phyloP scores from a whole-genome alignment of 2,797 vertebrate species.

The Mastacembelus armatus region DNA sequence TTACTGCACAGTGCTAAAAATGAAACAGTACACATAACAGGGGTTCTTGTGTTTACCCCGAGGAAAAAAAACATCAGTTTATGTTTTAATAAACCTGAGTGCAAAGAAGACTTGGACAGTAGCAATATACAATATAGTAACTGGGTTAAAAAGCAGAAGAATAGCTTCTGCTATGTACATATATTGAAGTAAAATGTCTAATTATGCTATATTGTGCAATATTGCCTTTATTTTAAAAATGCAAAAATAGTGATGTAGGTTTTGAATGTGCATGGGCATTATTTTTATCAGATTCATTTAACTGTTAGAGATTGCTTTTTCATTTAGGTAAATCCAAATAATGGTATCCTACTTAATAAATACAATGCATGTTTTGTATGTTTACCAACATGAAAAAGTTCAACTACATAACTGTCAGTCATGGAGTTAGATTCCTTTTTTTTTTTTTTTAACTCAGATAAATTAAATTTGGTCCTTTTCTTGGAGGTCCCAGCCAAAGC shows the following conservation, averaged over 20 bases:
- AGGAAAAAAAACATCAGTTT: slow-evolving; percentile 15
- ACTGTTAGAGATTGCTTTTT: slow-evolving; percentile 12
- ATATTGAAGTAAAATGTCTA: slow-evolving; percentile 45
- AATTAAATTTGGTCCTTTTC: neutral
- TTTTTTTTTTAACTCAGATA: neutral
- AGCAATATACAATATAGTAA: slow-evolving; percentile 35
- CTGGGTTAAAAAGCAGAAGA: slow-evolving; percentile 32
- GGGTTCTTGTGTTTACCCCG: slow-evolving; percentile 21
- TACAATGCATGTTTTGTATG: slow-evolving; percentile 10
- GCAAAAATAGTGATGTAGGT: slow-evolving; percentile 35
- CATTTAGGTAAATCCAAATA: slow-evolving; percentile 37
- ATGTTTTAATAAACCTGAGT: slow-evolving; percentile 38
- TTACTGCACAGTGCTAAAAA: slow-evolving; percentile 21
- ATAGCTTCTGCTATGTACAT: slow-evolving; percentile 36
- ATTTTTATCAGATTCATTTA: slow-evolving; percentile 23
- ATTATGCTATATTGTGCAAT: slow-evolving; percentile 71
- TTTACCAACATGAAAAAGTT: slow-evolving; percentile 17
- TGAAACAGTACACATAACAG: slow-evolving; percentile 27
- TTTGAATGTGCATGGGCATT: slow-evolving; percentile 43
- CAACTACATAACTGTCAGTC: slow-evolving; percentile 23
- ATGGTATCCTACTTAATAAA: neutral
- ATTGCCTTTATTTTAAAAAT: slow-evolving; percentile 64
- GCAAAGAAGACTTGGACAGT: slow-evolving; percentile 16
- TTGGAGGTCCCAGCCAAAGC: slow-evolving; percentile 9
- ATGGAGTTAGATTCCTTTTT: neutral